Evolutionary conservation across 2,113 vertebrate species (phyloP).

Genomic region (Pituophis catenifer): DNA sequence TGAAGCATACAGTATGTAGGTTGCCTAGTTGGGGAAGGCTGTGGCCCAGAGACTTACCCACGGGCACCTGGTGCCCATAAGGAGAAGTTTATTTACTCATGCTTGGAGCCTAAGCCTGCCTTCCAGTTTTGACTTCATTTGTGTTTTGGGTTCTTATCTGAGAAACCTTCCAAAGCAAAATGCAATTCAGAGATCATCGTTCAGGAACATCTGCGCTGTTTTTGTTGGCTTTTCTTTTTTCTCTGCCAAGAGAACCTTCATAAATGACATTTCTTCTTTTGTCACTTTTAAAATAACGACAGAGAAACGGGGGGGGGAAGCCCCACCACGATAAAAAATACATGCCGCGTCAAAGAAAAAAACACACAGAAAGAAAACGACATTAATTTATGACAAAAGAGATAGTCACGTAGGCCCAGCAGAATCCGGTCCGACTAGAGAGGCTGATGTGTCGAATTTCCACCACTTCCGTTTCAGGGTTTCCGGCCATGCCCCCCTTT

Average conservation of each 20-base stretch:
- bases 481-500: conserved; percentile 80
- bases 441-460: background rate
- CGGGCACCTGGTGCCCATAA: background rate
- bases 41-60: background rate
- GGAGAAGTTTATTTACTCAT: background rate
- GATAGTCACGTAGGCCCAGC: too few relatives aligned
- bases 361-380: background rate
- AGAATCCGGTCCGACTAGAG: too few relatives aligned
- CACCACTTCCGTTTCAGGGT: conserved; percentile 47
- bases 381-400: background rate
- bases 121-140: background rate
- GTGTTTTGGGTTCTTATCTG: background rate
- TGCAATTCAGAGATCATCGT: background rate
- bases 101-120: background rate
- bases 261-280: background rate
- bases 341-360: background rate
- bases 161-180: background rate
- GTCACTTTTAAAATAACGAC: background rate
- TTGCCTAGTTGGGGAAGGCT: background rate
- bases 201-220: background rate
- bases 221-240: background rate
- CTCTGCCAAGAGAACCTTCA: background rate
- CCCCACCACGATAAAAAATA: background rate
- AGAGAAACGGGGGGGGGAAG: background rate
- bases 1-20: background rate